Conservation (phyloP, 2,888 invertebrate genomes). For the Ormyrus thymus region DNA sequence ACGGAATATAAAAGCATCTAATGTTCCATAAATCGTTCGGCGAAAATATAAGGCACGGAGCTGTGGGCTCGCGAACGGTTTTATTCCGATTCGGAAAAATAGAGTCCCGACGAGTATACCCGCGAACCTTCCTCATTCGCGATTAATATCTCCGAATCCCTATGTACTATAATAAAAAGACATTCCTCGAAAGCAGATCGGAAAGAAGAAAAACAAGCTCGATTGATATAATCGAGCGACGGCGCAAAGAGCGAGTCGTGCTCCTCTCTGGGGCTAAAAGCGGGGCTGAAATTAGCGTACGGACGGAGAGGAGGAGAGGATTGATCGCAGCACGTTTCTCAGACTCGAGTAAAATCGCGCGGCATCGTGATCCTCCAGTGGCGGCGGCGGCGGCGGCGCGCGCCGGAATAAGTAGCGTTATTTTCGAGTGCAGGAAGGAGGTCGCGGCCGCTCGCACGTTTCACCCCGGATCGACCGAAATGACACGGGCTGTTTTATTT, state of each 20-base stretch:
- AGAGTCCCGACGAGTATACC: neutral
- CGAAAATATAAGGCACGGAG: neutral
- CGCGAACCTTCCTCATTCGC: neutral
- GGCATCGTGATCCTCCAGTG: constrained; percentile 31
- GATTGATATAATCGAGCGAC: neutral
- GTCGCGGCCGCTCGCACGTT: constrained; percentile 34
- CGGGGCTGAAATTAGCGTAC: constrained; percentile 21
- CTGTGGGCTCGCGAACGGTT: neutral
- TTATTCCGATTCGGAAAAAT: neutral
- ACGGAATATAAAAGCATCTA: too few species aligned
- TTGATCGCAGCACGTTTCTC: constrained; percentile 25
- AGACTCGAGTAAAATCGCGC: constrained; percentile 29
- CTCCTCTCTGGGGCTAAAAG: neutral
- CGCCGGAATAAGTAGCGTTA: constrained; percentile 47
- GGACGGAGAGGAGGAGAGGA: constrained; percentile 2
- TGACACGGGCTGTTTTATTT: neutral
- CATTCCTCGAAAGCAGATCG: neutral
- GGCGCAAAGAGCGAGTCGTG: constrained; percentile 1
- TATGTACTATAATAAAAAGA: neutral
- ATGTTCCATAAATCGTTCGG: neutral
- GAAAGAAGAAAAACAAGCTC: neutral
- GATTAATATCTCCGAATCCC: too few species aligned
- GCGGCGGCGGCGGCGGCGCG: neutral
- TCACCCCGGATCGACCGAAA: neutral
- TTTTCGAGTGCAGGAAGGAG: constrained; percentile 33